Base-by-base conservation (phyloP, 2,113 vertebrate species). In the Otus sunia region DNA sequence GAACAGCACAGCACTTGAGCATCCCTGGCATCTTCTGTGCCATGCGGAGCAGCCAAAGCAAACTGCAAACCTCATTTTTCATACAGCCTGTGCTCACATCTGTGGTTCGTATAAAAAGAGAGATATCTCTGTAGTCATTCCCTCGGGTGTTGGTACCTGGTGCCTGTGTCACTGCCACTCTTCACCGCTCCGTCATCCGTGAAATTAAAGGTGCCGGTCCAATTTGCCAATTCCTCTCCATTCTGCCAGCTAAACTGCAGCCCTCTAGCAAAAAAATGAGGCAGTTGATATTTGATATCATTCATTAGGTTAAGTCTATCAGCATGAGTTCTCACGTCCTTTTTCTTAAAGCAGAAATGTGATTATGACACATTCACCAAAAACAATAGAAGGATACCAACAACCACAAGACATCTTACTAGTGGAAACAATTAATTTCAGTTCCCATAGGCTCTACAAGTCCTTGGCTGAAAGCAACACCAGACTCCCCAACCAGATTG, bases 191-290 rank as follows among this genome's bases (percentile, higher is more conserved):
- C 98, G 92, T 99, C 98, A 98, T 99, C 99, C 97, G 97, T 99
- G 99, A 99, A 99, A 99, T 99, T 99, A 99, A 99, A 98, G 94
- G 99, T 98, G 98, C 99, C 98, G 98, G 98, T 99, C 99, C 99
- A 99, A 98, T 99, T 99, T 98, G 99, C 98, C 98, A 99, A 98
- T 96, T 99, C 99, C 98, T 99, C 99, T 96, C 98, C 99, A 99
- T 98, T 99, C 99, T 99, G 99, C 99, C 99, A 99, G 98, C 98
- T 99, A 99, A 99, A 99, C 98, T 99, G 99, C 99, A 99, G 99
- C 95, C 98, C 98, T 99, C 99, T 99, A 99, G 98, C 98, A 98
- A 99, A 98, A 99, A 98, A 99, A 99, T 6, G 98, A 99, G 99
- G 98, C 97, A 99, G 98, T 99, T 97, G 98, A 97, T 99, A 99